Evolutionary conservation across 2,113 vertebrate species (phyloP).

Genomic region (Stegostoma tigrinum): DNA sequence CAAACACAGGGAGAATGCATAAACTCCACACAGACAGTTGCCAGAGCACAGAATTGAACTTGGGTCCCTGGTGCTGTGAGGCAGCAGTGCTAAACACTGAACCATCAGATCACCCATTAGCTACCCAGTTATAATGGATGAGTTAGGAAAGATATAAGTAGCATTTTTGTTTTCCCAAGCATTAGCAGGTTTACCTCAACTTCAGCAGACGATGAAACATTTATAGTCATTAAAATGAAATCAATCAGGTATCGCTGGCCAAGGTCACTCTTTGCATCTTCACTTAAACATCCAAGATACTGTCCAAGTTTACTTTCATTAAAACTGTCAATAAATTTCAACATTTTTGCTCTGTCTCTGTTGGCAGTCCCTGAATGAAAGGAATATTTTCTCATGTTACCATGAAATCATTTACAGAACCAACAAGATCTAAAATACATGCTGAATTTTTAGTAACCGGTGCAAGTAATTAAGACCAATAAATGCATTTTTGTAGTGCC

Average conservation of each 20-base stretch:
- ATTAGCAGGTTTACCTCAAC: constrained; percentile 43
- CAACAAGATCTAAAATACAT: background rate
- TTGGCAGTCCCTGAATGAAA: constrained; percentile 42
- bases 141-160: background rate
- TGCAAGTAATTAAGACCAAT: background rate
- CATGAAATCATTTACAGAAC: background rate
- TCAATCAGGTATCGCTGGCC: constrained; percentile 49
- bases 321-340: constrained; percentile 52
- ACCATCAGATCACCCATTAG: no score
- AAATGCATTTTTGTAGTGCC: background rate
- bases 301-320: constrained; percentile 46
- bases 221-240: constrained; percentile 53
- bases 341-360: constrained; percentile 43
- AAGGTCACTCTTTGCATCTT: constrained; percentile 42
- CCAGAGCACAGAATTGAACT: no score
- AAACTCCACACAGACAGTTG: no score
- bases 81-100: no score
- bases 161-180: background rate
- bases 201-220: constrained; percentile 48
- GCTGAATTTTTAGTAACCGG: background rate
- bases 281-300: constrained; percentile 47
- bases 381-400: background rate
- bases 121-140: background rate
- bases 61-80: no score
- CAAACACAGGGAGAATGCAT: no score